Conservation (phyloP, 2,888 invertebrate species). For the Palloptera scutellata region DNA sequence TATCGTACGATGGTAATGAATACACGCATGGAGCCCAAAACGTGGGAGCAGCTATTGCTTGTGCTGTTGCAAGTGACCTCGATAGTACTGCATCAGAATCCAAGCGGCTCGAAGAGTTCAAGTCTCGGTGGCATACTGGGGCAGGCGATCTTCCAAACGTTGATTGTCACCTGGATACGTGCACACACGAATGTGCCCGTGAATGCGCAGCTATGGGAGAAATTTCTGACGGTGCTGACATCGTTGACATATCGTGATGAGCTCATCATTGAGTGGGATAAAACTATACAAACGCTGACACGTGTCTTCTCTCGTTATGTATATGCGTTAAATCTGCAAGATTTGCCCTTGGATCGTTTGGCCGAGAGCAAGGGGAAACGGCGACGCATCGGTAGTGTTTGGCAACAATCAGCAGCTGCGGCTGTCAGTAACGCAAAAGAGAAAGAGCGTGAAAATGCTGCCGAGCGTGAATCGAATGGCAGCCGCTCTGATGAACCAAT, state of each 20-base stretch:
- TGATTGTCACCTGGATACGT: slow-evolving; percentile 98
- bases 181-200: slow-evolving; percentile 95
- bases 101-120: slow-evolving; percentile 73
- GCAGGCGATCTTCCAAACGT: slow-evolving; percentile 88
- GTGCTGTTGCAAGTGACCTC: slow-evolving; percentile 93
- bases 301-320: slow-evolving; percentile 94
- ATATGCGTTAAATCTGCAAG: slow-evolving; percentile 90
- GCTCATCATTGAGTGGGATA: slow-evolving; percentile 95
- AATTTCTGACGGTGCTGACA: slow-evolving; percentile 85
- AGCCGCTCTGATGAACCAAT: slow-evolving; percentile 56
- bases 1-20: slow-evolving; percentile 98
- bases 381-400: slow-evolving; percentile 65
- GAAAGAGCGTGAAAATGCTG: slow-evolving; percentile 38
- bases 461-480: slow-evolving; percentile 48
- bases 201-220: slow-evolving; percentile 90
- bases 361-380: slow-evolving; percentile 81
- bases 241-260: slow-evolving; percentile 94
- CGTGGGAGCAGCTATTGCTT: slow-evolving; percentile 90
- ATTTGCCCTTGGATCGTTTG: slow-evolving; percentile 80
- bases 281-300: slow-evolving; percentile 97
- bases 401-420: slow-evolving; percentile 55
- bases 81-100: slow-evolving; percentile 81
- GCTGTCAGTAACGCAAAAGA: slow-evolving; percentile 35
- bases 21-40: slow-evolving; percentile 87
- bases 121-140: slow-evolving; percentile 81